Percentiles rank a stretch among this genome's conserved stretches.
These are phyloP conservation scores for Tenrec ecaudatus DNA, from an alignment of 2,113 vertebrate species.

Conservation along the genomic window DNA sequence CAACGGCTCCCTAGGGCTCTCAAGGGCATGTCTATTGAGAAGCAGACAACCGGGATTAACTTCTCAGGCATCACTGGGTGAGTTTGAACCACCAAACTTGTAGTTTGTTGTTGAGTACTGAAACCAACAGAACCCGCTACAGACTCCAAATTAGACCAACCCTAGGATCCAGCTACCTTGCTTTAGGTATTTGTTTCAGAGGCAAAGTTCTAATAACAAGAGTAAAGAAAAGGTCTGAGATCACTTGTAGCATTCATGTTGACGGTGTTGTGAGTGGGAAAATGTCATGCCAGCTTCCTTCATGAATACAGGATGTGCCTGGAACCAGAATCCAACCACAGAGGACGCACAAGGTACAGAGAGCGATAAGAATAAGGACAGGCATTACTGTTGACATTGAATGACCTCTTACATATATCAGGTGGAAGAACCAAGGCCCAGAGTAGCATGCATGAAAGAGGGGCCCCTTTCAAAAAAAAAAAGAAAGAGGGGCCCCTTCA, in stretches of 20 bases:
- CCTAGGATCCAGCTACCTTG: too few species aligned
- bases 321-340: neutral
- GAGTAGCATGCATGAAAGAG: neutral
- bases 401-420: neutral
- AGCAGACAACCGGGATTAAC: neutral
- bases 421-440: neutral
- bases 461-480: too few species aligned
- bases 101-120: neutral
- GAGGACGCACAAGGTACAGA: neutral
- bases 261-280: neutral
- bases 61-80: neutral
- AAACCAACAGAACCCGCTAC: neutral
- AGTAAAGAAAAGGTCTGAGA: neutral
- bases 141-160: neutral
- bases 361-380: neutral
- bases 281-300: rapidly evolving
- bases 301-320: too few species aligned
- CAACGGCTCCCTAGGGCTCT: neutral
- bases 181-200: neutral
- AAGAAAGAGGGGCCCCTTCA: neutral
- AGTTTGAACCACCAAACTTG: neutral
- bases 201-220: neutral
- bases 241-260: neutral
- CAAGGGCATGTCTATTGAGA: neutral
- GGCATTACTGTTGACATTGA: neutral